These are phyloP conservation scores for Pygocentrus nattereri DNA, from an alignment of 2,797 vertebrate species.

Conservation along the genomic window DNA sequence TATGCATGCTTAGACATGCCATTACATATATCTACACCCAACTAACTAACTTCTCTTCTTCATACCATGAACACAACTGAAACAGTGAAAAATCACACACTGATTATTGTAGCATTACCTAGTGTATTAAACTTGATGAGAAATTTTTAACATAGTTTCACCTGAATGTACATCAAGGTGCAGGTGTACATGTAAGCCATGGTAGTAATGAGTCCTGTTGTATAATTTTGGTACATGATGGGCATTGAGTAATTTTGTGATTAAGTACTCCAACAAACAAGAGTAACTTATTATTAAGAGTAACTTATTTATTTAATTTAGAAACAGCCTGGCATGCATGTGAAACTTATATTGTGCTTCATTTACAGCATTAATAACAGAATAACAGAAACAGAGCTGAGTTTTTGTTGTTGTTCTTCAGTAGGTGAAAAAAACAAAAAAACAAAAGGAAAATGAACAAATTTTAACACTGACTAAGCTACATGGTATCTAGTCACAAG, in stretches of 20 bases:
- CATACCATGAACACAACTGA: background rate
- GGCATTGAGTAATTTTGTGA: background rate
- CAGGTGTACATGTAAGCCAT: slow-evolving; percentile 3
- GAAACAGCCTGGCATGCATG: too few species aligned
- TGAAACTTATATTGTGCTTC: too few species aligned
- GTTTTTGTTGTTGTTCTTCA: too few species aligned
- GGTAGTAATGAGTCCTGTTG: background rate
- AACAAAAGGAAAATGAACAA: too few species aligned
- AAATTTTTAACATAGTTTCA: background rate
- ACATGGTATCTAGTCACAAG: too few species aligned
- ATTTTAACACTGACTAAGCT: too few species aligned
- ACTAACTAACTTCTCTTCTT: background rate
- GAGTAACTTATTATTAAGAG: background rate
- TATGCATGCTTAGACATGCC: slow-evolving; percentile 29
- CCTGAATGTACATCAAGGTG: background rate
- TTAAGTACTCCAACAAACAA: background rate
- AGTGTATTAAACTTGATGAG: background rate
- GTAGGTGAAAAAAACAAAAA: too few species aligned
- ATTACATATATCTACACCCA: slow-evolving; percentile 9
- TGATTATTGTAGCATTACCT: background rate
- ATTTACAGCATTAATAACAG: too few species aligned
- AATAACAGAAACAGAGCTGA: too few species aligned
- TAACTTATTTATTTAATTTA: background rate
- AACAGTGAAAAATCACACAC: background rate
- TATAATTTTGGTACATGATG: background rate